Evolutionary conservation across 37 sponge, comb jelly and placozoan species (phyloP), one percentile per base, ranked within the genome.

Genomic region (Amphimedon queenslandica): DNA sequence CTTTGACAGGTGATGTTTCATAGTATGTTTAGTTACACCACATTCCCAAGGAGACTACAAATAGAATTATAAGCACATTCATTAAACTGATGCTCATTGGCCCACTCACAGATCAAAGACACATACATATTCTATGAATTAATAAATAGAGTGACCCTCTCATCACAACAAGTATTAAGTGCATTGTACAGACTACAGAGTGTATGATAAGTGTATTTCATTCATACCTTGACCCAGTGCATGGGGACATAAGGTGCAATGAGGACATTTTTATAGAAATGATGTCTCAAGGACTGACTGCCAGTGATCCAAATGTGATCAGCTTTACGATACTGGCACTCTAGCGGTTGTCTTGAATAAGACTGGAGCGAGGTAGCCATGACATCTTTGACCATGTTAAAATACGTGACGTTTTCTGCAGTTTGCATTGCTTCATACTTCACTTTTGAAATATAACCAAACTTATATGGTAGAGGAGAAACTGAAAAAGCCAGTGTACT

Each of bases 261-360:
- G 24, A 25, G 61, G 27, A 60, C 61, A 60, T 13, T n/a, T 60
- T 60, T 5, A 60, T 60, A 60, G 27, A 60, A 60, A n/a, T 60
- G 27, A n/a, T 60, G 61, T 25, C 61, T 11, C 21, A 60, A 6
- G 21, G 8, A 6, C 5, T 5, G 61, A 60, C 27, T 60, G 28
- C 8, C 23, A 25, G 61, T n/a, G 27, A 60, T n/a, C 61, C 61
- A 60, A n/a, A 60, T 25, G 27, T 60, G 61, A n/a, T 60, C 61
- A 25, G 5, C 21, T 60, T 60, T 60, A 11, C 61, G 21, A n/a
- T 60, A 60, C 28, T 60, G 61, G 5, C 27, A 6, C 28, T n/a
- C 28, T 6, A 60, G 5, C 5, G 21, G 21, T 5, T 5, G 8
- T 5, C 5, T 6, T 6, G 27, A 60, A 60, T n/a, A 6, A 25